phyloP scores from a whole-genome alignment of 2,888 invertebrate species.

The Zelleria hepariella region DNA sequence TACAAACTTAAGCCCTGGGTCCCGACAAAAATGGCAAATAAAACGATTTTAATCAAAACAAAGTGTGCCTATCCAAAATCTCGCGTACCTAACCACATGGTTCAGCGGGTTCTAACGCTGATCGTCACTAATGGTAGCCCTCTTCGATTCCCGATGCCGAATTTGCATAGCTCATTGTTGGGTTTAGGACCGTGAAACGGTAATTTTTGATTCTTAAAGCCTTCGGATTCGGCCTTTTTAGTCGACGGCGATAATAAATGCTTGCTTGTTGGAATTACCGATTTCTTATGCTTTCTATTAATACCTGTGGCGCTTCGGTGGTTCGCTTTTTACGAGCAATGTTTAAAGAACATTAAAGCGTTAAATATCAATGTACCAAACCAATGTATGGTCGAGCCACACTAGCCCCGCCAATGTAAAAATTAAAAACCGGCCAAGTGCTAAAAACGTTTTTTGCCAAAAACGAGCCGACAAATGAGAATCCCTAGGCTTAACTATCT shows the following conservation, averaged over 20 bases:
- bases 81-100: conserved; percentile 30
- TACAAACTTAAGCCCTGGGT: no score
- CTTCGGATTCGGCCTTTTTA: conserved; percentile 14
- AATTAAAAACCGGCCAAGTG: no score
- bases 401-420: no score
- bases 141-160: conserved; percentile 32
- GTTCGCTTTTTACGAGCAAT: background rate
- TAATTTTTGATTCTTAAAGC: conserved; percentile 41
- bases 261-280: conserved; percentile 34
- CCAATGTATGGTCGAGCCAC: no score
- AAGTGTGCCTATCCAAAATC: background rate
- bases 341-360: background rate
- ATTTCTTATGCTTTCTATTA: conserved; percentile 51
- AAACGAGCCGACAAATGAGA: no score
- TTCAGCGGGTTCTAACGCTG: conserved; percentile 34
- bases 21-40: background rate
- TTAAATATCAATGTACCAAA: background rate
- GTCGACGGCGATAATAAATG: conserved; percentile 21
- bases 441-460: no score
- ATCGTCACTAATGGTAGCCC: conserved; percentile 41
- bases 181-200: conserved; percentile 28
- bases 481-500: no score
- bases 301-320: conserved; percentile 21
- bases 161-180: conserved; percentile 68
- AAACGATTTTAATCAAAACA: background rate